These are phyloP conservation scores for Fundulus diaphanus DNA, from an alignment of 2,797 vertebrate genomes.

Conservation along the genomic window DNA sequence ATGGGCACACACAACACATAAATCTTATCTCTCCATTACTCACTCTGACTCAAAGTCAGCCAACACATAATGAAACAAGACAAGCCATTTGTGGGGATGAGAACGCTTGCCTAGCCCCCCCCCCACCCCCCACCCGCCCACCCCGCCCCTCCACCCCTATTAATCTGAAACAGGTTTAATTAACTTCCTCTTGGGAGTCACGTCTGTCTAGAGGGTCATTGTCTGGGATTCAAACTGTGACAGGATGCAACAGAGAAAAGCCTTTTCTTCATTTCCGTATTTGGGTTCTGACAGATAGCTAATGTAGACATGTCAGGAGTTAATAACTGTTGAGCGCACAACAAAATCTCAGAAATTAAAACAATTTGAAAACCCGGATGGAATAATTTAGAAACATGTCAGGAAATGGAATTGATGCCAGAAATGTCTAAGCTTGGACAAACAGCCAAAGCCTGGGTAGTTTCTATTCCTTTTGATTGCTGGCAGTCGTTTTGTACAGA, in stretches of 20 bases:
- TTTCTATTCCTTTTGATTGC: background rate
- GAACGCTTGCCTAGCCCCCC: no score
- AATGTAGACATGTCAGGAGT: background rate
- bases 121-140: no score
- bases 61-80: constrained; percentile 20
- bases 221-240: constrained; percentile 14
- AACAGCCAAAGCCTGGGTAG: no score
- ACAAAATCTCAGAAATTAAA: background rate
- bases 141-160: constrained; percentile 18
- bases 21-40: constrained; percentile 17
- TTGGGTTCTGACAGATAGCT: background rate
- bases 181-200: constrained; percentile 30
- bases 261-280: background rate
- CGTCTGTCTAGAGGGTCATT: constrained; percentile 52
- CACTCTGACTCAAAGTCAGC: constrained; percentile 19
- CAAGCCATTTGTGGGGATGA: constrained; percentile 25
- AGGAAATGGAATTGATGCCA: background rate
- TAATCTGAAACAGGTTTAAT: constrained; percentile 58
- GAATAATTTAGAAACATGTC: background rate
- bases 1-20: constrained; percentile 3
- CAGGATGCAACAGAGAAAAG: background rate
- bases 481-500: background rate
- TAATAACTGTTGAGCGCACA: background rate
- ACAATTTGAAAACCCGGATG: background rate
- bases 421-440: background rate